Conservation (phyloP, 2,113 vertebrate species). For the Lophochroa leadbeateri region DNA sequence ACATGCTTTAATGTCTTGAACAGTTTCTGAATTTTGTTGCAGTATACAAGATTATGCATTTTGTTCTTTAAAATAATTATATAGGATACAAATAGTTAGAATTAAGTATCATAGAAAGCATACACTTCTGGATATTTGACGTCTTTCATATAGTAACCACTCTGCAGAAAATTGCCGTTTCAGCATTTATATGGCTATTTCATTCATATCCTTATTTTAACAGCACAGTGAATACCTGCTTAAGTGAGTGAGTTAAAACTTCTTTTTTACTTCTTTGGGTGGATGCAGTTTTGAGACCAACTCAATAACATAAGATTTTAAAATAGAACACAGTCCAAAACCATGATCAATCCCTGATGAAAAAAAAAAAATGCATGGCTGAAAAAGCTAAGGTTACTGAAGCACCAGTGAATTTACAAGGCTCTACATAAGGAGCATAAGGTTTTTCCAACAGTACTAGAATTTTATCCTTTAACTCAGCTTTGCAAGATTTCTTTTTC, state of each 20-base stretch:
- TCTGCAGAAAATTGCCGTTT: neutral
- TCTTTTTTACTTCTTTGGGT: neutral
- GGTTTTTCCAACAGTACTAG: neutral
- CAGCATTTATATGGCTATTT: neutral
- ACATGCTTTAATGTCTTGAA: neutral
- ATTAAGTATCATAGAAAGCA: neutral
- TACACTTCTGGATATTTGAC: neutral
- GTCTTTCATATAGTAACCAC: neutral
- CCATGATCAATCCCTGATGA: neutral
- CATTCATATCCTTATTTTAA: neutral
- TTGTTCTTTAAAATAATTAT: neutral
- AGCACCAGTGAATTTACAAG: neutral
- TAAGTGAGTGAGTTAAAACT: neutral
- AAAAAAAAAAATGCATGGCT: neutral
- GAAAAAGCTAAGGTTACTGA: neutral
- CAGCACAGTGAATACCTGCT: neutral
- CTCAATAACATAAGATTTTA: neutral
- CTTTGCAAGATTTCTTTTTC: neutral
- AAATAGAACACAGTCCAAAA: neutral
- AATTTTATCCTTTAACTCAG: neutral
- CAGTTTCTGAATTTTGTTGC: neutral
- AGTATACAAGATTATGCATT: neutral
- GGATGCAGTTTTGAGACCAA: neutral
- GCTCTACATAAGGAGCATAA: neutral
- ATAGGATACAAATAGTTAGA: neutral